A percentile compares a stretch with the other conserved stretches of the same genome.
phyloP scores from a whole-genome alignment of 2,113 vertebrate species.

The Mastomys natalensis region DNA sequence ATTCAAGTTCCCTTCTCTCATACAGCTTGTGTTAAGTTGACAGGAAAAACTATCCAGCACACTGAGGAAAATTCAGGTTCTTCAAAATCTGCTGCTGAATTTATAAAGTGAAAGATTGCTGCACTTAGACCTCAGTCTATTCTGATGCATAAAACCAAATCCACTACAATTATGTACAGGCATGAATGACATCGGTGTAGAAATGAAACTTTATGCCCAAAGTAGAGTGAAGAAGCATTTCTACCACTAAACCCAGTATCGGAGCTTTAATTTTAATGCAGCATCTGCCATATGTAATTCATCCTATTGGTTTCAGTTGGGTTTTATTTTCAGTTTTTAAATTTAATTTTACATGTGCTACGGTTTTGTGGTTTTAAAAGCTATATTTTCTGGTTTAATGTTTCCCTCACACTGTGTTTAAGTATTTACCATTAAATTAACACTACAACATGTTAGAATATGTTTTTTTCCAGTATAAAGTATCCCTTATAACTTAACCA shows the following conservation, averaged over 20 bases:
- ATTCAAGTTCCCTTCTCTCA: not conserved
- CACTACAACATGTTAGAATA: not conserved
- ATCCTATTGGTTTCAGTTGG: not conserved
- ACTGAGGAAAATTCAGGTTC: not conserved
- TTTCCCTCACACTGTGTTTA: not conserved
- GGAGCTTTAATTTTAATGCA: not conserved
- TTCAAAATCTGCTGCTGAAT: not conserved
- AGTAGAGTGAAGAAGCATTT: not conserved
- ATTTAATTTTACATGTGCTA: slow-evolving; percentile 28
- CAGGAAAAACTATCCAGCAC: not conserved
- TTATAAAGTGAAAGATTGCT: not conserved
- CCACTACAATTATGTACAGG: not conserved
- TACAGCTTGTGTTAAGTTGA: not conserved
- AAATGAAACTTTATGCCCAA: not conserved
- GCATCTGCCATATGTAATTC: not conserved
- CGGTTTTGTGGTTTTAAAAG: slow-evolving; percentile 2
- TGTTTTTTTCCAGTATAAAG: not conserved
- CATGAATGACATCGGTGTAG: not conserved
- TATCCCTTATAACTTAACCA: not conserved
- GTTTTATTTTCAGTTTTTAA: slow-evolving; percentile 16
- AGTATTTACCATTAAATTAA: slow-evolving; percentile 31
- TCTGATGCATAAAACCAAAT: not conserved
- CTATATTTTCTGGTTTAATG: not conserved
- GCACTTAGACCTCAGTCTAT: not conserved
- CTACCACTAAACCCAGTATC: not conserved